Evolutionary conservation across 2,113 vertebrate species (phyloP).

Genomic region (Arvicanthis niloticus): DNA sequence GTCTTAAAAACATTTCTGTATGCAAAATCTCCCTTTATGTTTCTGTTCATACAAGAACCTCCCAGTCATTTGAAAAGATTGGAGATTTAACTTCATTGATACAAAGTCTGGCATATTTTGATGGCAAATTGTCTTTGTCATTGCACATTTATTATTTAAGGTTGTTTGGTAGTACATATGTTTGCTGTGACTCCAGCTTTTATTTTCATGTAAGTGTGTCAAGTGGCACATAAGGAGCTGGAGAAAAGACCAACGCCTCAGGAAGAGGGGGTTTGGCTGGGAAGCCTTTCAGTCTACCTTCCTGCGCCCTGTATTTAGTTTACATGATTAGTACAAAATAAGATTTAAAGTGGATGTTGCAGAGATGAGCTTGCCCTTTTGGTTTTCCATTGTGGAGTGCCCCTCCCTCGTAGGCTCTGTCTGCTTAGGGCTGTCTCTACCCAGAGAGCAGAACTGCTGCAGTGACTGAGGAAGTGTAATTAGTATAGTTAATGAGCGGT

Average conservation of each 20-base stretch:
- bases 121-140: neutral
- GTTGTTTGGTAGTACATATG: neutral
- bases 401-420: neutral
- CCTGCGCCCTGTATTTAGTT: neutral
- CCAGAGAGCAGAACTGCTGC: neutral
- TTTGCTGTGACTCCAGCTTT: neutral
- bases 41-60: constrained; percentile 7
- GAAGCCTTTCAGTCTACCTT: neutral
- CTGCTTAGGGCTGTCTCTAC: neutral
- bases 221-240: neutral
- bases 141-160: neutral
- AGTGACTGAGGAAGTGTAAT: constrained; percentile 74
- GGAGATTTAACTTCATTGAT: neutral
- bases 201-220: constrained; percentile 4
- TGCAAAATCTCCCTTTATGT: constrained; percentile 40
- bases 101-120: neutral
- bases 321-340: neutral
- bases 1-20: constrained; percentile 24
- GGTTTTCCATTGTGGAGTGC: neutral
- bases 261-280: neutral
- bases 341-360: neutral
- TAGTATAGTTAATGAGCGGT: constrained; percentile 66
- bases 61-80: neutral
- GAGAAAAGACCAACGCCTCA: neutral
- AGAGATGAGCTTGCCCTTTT: constrained; percentile 50